Evolutionary conservation across 2,888 invertebrate genomes (phyloP), one percentile per base, ranked within the genome.

Genomic region (Anoncus sp.): DNA sequence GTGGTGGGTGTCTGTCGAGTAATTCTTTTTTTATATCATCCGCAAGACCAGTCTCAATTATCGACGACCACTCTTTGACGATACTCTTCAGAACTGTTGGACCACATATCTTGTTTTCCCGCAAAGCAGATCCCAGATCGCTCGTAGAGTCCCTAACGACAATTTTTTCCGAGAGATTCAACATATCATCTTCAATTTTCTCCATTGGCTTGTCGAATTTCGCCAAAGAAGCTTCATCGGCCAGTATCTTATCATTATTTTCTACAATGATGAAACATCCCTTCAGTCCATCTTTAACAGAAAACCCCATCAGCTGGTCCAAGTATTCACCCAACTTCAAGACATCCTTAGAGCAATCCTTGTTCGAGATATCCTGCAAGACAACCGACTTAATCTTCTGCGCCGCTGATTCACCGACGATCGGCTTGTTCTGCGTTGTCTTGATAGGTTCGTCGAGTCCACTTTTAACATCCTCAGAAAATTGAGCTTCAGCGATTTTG

Each of bases 1-100:
- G 43, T 3, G 67, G 62, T 18, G 16, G 49, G 27, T 73, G 24
- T 12, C 66, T 73, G 0, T 38, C 9, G 1, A 66, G 14, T 1
- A 73, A 18, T 24, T 62, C 18, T 6, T 20, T n/a, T 14, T 18
- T 38, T 2, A 35, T 16, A 1, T 22, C 14, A 2, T 70, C 7
- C 9, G 45, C 35, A 12, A 63, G 49, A 40, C 75, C 57, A 3
- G n/a, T 1, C 10, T 20, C 9, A 16, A 69, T 57, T 63, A 75
- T 70, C 6, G 4, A 7, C 2, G 70, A 31, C 75, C 57, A 65
- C 6, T 70, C 43, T 3, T 43, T 24, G 16, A 38, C 65, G 7
- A 73, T n/a, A 9, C 2, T 47, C 14, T 45, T 9, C 2, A 16
- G 24, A 10, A 73, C 57, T 0, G 63, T 5, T 18, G 38, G 18